Conservation (phyloP, 2,797 vertebrate genomes). For the Scleropages formosus region DNA sequence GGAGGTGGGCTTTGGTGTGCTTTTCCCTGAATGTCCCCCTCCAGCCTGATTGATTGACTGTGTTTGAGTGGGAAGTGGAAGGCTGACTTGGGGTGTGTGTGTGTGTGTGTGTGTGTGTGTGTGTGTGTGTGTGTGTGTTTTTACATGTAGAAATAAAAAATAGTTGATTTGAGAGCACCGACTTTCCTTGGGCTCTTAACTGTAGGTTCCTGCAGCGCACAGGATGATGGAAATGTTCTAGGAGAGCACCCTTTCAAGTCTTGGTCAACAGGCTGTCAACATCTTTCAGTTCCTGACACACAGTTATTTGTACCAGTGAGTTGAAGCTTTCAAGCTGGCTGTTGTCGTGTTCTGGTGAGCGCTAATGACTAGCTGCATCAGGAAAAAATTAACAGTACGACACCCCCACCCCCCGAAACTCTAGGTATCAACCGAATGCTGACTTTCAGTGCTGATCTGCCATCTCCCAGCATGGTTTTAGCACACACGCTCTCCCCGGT, state of each 20-base stretch:
- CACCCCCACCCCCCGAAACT: not conserved
- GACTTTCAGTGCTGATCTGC: not conserved
- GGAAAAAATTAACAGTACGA: not conserved
- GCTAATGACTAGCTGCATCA: not conserved
- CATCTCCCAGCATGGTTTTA: not conserved
- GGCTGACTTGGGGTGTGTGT: too few species aligned
- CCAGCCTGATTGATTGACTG: too few species aligned
- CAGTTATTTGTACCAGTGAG: not conserved
- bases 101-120: too few species aligned
- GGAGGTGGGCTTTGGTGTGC: conserved; percentile 53
- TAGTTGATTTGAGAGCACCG: too few species aligned
- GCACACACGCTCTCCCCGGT: not conserved
- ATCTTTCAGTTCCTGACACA: conserved; percentile 33
- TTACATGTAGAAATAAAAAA: too few species aligned
- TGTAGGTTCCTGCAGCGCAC: too few species aligned
- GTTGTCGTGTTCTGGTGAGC: not conserved
- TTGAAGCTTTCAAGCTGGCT: not conserved
- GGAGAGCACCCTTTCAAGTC: conserved; percentile 28
- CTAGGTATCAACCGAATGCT: not conserved
- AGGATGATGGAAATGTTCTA: too few species aligned
- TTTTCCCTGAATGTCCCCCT: conserved; percentile 45
- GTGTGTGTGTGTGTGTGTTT: too few species aligned
- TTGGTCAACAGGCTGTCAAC: conserved; percentile 42
- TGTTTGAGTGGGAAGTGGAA: too few species aligned
- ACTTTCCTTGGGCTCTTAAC: too few species aligned